A percentile compares a stretch with the other conserved stretches of the same genome.
phyloP scores from a whole-genome alignment of 2,888 invertebrate species.

The Falcaria lacertinaria region DNA sequence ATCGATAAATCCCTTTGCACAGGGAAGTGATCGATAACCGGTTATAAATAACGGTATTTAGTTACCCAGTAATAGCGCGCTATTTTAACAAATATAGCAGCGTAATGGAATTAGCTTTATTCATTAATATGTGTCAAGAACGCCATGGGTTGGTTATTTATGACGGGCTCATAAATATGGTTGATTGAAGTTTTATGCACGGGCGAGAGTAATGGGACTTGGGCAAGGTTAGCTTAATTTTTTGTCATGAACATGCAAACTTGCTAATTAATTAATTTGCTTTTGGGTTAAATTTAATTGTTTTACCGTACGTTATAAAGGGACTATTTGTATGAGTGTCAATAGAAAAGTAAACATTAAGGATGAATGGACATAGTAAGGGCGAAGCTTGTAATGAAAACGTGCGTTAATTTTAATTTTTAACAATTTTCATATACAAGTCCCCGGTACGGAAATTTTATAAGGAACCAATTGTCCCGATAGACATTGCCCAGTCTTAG shows the following conservation, averaged over 20 bases:
- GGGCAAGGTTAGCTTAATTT: not conserved
- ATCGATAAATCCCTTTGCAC: slow-evolving; percentile 14
- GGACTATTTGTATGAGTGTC: no score
- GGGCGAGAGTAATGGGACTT: not conserved
- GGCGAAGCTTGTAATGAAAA: no score
- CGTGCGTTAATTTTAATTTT: no score
- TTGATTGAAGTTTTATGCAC: not conserved
- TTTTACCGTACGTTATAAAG: not conserved
- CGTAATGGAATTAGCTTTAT: not conserved
- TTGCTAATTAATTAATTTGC: not conserved
- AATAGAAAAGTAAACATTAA: no score
- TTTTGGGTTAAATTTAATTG: not conserved
- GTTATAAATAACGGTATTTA: slow-evolving; percentile 5
- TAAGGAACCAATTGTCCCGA: no score
- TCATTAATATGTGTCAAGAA: not conserved
- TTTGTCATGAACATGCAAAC: not conserved
- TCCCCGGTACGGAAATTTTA: no score
- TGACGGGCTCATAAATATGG: not conserved
- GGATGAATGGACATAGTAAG: no score
- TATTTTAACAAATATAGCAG: not conserved
- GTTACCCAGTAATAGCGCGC: slow-evolving; percentile 1
- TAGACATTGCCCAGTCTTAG: no score
- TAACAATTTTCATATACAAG: no score
- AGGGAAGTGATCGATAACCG: slow-evolving; percentile 14
- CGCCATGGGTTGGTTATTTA: not conserved